Evolutionary conservation across 2,113 vertebrate species (phyloP).

Genomic region (Psilopogon haemacephalus): DNA sequence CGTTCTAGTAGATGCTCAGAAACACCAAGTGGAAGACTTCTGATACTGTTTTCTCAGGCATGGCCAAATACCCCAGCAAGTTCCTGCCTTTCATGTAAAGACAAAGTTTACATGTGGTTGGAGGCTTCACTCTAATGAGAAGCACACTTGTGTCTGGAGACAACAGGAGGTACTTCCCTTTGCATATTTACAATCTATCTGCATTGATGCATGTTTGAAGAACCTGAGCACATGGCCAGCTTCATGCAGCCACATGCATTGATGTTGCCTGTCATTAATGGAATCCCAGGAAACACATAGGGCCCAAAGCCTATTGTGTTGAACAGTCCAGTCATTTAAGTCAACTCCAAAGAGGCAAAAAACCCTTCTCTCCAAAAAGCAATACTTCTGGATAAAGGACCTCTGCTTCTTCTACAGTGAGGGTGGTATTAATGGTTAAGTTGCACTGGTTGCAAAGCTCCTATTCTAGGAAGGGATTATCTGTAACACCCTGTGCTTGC

Average conservation of each 20-base stretch:
- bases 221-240: not conserved
- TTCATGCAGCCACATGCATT: not conserved
- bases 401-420: not conserved
- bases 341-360: not conserved
- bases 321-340: not conserved
- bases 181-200: not conserved
- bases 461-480: not conserved
- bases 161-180: conserved; percentile 37
- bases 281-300: not conserved
- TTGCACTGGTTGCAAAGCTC: not conserved
- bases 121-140: not conserved
- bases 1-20: not conserved
- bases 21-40: not conserved
- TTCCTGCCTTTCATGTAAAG: conserved; percentile 24
- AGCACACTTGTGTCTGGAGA: not conserved
- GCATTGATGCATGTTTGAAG: not conserved
- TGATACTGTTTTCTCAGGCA: not conserved
- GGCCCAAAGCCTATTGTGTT: not conserved
- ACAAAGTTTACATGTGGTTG: not conserved
- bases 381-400: not conserved
- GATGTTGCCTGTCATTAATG: not conserved
- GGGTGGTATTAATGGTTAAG: not conserved
- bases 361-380: not conserved
- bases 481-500: not conserved
- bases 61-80: not conserved